Conservation (phyloP, 23 tunicate species). For the Halocynthia aurantium region DNA sequence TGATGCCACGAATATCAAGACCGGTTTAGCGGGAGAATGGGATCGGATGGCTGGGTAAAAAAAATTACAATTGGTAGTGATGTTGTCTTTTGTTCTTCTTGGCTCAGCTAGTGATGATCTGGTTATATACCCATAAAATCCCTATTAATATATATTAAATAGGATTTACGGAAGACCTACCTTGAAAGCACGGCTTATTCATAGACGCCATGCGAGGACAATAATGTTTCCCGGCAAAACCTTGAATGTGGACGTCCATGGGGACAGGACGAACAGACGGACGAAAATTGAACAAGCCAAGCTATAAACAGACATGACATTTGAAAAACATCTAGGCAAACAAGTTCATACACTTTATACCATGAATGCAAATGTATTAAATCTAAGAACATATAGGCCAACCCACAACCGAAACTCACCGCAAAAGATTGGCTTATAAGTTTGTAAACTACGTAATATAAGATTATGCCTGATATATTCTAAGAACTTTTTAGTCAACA, state of each 20-base stretch:
- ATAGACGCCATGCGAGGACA: slow-evolving; percentile 98
- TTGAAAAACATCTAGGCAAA: neutral
- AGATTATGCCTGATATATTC: too few relatives aligned
- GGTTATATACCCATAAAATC: too few relatives aligned
- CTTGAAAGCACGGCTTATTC: slow-evolving; percentile 96
- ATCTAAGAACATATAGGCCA: too few relatives aligned
- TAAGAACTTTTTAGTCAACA: too few relatives aligned
- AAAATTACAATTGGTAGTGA: neutral
- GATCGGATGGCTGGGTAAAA: slow-evolving; percentile 61
- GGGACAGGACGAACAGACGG: slow-evolving; percentile 99
- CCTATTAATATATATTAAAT: neutral
- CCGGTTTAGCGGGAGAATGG: slow-evolving; percentile 94
- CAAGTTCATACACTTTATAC: too few relatives aligned
- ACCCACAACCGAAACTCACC: too few relatives aligned
- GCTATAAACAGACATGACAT: slow-evolving; percentile 15
- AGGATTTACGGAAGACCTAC: slow-evolving; percentile 11
- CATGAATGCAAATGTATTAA: too few relatives aligned
- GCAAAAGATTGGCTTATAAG: too few relatives aligned
- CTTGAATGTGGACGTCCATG: slow-evolving; percentile 95
- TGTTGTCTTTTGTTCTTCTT: neutral
- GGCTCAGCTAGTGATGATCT: too few relatives aligned
- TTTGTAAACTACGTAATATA: too few relatives aligned
- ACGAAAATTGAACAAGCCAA: slow-evolving; percentile 94
- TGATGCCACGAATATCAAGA: slow-evolving; percentile 88
- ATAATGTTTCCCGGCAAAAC: slow-evolving; percentile 97